phyloP scores from a whole-genome alignment of 2,888 invertebrate genomes.

The Parapristionchus giblindavisi region DNA sequence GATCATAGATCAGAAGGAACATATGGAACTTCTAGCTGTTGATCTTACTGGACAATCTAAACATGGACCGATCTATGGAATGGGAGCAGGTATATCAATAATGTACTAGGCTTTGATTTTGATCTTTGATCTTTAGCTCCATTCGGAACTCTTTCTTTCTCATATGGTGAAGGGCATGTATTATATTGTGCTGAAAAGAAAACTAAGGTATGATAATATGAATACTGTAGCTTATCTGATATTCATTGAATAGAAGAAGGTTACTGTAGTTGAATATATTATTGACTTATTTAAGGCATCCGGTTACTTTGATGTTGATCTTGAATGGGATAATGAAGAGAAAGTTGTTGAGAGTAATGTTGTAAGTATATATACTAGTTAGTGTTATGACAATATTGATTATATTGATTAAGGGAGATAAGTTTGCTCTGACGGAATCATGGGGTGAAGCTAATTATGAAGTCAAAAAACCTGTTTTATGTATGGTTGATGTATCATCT shows the following conservation, averaged over 20 bases:
- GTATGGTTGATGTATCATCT: slow-evolving; percentile 57
- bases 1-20: slow-evolving; percentile 49
- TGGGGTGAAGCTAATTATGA: slow-evolving; percentile 66
- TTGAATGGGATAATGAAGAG: slow-evolving; percentile 65
- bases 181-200: slow-evolving; percentile 65
- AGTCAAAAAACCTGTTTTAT: slow-evolving; percentile 63
- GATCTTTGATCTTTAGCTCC: slow-evolving; percentile 40
- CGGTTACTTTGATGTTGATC: slow-evolving; percentile 63
- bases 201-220: slow-evolving; percentile 44
- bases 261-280: not conserved
- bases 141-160: slow-evolving; percentile 62
- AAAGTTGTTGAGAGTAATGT: slow-evolving; percentile 58
- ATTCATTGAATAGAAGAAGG: slow-evolving; percentile 36
- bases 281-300: slow-evolving; percentile 39
- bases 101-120: not conserved
- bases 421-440: slow-evolving; percentile 58
- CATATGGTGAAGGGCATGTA: slow-evolving; percentile 62
- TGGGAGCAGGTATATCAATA: slow-evolving; percentile 38
- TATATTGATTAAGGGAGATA: slow-evolving; percentile 57
- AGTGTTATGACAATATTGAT: not conserved
- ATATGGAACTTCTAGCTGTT: slow-evolving; percentile 51
- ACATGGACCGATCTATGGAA: slow-evolving; percentile 57
- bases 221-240: slow-evolving; percentile 24
- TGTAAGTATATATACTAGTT: slow-evolving; percentile 46
- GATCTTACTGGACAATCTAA: slow-evolving; percentile 60